phyloP scores from a whole-genome alignment of 2,888 invertebrate genomes.

The Sceliomorpha sp. region DNA sequence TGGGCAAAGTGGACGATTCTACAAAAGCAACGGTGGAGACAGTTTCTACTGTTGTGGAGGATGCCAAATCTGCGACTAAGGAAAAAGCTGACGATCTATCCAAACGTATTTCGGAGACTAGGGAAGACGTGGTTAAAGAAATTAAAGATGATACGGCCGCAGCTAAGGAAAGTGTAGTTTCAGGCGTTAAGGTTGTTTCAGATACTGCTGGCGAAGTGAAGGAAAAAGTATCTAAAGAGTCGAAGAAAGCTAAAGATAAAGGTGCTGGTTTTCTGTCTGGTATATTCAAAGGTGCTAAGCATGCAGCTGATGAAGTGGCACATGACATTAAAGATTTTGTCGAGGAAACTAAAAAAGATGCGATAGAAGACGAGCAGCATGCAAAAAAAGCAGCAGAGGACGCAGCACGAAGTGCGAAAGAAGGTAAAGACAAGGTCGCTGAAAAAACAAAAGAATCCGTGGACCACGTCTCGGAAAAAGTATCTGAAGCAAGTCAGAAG shows the following conservation, averaged over 20 bases:
- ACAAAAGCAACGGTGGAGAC: too few species aligned
- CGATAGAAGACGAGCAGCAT: constrained; percentile 63
- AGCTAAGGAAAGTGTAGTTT: constrained; percentile 33
- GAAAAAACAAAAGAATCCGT: constrained; percentile 29
- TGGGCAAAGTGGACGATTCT: too few species aligned
- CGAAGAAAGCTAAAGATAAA: constrained; percentile 55
- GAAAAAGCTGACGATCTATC: too few species aligned
- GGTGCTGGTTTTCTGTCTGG: constrained; percentile 62
- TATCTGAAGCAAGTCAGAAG: constrained; percentile 7
- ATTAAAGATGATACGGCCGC: too few species aligned
- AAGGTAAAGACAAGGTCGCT: constrained; percentile 46
- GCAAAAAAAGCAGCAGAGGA: constrained; percentile 44
- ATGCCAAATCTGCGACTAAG: too few species aligned
- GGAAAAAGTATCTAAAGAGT: constrained; percentile 47
- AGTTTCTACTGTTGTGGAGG: too few species aligned
- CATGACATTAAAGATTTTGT: constrained; percentile 70
- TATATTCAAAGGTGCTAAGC: constrained; percentile 55
- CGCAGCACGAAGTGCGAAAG: constrained; percentile 25
- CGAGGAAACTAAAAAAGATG: constrained; percentile 59
- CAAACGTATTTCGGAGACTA: too few species aligned
- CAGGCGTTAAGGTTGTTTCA: constrained; percentile 6
- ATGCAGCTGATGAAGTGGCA: constrained; percentile 40
- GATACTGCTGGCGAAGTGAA: constrained; percentile 24
- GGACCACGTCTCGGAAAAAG: constrained; percentile 41
- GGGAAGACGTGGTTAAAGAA: too few species aligned